A percentile compares a stretch with the other conserved stretches of the same genome.
phyloP scores from a whole-genome alignment of 2,888 invertebrate genomes.

The Teinopalpus imperialis region DNA sequence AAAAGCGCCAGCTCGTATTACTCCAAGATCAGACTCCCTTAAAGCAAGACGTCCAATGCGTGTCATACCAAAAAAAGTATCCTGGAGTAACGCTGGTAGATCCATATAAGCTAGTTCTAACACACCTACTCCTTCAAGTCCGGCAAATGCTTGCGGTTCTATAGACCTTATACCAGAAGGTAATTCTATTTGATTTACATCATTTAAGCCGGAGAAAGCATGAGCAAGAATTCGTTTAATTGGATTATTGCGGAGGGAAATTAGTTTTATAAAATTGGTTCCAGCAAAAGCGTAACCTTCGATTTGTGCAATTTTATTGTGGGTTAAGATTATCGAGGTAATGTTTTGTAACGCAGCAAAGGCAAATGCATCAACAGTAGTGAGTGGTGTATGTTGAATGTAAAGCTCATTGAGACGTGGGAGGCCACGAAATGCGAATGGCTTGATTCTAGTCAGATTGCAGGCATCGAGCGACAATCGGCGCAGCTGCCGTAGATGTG shows the following conservation, averaged over 20 bases:
- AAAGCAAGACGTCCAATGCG: slow-evolving; percentile 89
- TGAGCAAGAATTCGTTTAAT: slow-evolving; percentile 89
- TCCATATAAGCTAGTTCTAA: slow-evolving; percentile 93
- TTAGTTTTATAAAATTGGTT: slow-evolving; percentile 90
- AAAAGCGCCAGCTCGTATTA: slow-evolving; percentile 88
- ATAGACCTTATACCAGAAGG: slow-evolving; percentile 89
- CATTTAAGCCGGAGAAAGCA: slow-evolving; percentile 92
- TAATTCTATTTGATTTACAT: slow-evolving; percentile 91
- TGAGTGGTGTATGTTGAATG: slow-evolving; percentile 92
- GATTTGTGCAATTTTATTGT: slow-evolving; percentile 87
- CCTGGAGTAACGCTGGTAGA: slow-evolving; percentile 85
- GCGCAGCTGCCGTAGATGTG: slow-evolving; percentile 89
- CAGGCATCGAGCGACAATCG: slow-evolving; percentile 94
- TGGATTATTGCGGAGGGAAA: slow-evolving; percentile 93
- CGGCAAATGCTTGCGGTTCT: slow-evolving; percentile 91
- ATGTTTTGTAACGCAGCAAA: slow-evolving; percentile 93
- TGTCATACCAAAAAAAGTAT: slow-evolving; percentile 89
- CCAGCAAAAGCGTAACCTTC: slow-evolving; percentile 93
- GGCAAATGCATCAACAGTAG: slow-evolving; percentile 90
- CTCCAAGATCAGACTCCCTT: slow-evolving; percentile 91
- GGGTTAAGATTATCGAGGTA: slow-evolving; percentile 85
- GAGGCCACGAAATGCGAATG: slow-evolving; percentile 93
- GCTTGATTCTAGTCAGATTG: slow-evolving; percentile 90
- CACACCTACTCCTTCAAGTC: slow-evolving; percentile 90
- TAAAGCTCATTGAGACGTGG: slow-evolving; percentile 89